Evolutionary conservation across 2,113 vertebrate genomes (phyloP).

Genomic region (Micromys minutus): DNA sequence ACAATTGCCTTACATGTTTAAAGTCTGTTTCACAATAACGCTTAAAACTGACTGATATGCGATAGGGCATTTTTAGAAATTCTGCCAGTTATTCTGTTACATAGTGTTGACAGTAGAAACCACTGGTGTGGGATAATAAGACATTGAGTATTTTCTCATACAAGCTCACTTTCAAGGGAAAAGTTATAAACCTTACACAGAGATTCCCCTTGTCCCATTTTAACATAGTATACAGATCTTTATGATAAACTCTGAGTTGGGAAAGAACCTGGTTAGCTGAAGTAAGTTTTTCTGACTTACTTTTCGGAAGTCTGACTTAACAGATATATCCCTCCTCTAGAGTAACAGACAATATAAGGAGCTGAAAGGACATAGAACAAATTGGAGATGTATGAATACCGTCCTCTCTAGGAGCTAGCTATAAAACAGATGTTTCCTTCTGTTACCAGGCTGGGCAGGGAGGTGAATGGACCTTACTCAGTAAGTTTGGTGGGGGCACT

Average conservation of each 20-base stretch:
- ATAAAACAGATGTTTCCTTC: slow-evolving; percentile 43
- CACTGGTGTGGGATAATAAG: slow-evolving; percentile 46
- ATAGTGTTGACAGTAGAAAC: slow-evolving; percentile 49
- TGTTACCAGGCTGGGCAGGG: background rate
- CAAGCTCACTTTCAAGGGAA: slow-evolving; percentile 31
- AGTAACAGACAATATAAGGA: slow-evolving; percentile 1
- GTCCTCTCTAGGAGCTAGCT: background rate
- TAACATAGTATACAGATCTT: slow-evolving; percentile 41
- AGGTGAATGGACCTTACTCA: slow-evolving; percentile 25
- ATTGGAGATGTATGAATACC: slow-evolving; percentile 25
- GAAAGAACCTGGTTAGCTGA: slow-evolving; percentile 39
- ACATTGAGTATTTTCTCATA: slow-evolving; percentile 34
- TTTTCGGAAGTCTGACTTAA: slow-evolving; percentile 39
- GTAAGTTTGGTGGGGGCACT: background rate
- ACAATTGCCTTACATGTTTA: slow-evolving; percentile 38
- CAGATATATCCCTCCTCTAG: background rate
- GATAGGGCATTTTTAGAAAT: slow-evolving; percentile 31
- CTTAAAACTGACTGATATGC: slow-evolving; percentile 33
- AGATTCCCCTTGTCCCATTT: slow-evolving; percentile 34
- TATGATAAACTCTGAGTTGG: slow-evolving; percentile 21
- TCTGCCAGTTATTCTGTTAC: slow-evolving; percentile 40
- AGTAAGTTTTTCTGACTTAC: background rate
- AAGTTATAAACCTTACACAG: slow-evolving; percentile 7
- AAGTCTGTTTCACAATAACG: slow-evolving; percentile 55
- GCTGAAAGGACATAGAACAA: background rate